These are phyloP conservation scores for Zootoca vivipara DNA, from an alignment of 2,113 vertebrate species.

Conservation along the genomic window DNA sequence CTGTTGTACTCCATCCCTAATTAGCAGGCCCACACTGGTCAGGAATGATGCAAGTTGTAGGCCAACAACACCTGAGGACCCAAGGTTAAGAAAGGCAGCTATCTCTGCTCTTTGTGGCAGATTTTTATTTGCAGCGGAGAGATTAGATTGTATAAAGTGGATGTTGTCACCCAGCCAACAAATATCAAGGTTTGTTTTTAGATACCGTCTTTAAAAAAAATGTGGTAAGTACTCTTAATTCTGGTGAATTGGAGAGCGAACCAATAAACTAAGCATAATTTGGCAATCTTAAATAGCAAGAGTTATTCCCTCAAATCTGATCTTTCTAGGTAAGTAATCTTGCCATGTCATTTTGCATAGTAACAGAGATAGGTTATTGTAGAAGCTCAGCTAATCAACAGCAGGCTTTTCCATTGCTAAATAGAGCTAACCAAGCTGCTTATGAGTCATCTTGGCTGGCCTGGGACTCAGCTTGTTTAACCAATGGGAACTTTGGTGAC, in stretches of 20 bases:
- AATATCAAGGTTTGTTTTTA: neutral
- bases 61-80: no score
- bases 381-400: slow-evolving; percentile 57
- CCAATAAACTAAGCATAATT: slow-evolving; percentile 15
- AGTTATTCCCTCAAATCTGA: neutral
- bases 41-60: no score
- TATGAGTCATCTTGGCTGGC: slow-evolving; percentile 63
- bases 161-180: neutral
- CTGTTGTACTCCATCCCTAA: no score
- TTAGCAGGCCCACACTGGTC: no score
- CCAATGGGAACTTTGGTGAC: slow-evolving; percentile 49
- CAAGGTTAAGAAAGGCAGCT: no score
- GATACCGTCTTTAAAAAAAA: neutral
- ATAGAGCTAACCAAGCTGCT: slow-evolving; percentile 55
- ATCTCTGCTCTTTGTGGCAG: neutral
- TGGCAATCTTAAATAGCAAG: slow-evolving; percentile 1
- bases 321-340: neutral
- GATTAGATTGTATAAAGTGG: neutral
- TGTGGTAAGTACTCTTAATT: neutral
- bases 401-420: slow-evolving; percentile 59
- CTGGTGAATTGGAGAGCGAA: neutral
- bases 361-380: slow-evolving; percentile 42
- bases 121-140: neutral
- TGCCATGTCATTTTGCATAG: slow-evolving; percentile 38
- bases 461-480: slow-evolving; percentile 45